phyloP scores from a whole-genome alignment of 1,140 invertebrate genomes.

The Sesamia nonagrioides region DNA sequence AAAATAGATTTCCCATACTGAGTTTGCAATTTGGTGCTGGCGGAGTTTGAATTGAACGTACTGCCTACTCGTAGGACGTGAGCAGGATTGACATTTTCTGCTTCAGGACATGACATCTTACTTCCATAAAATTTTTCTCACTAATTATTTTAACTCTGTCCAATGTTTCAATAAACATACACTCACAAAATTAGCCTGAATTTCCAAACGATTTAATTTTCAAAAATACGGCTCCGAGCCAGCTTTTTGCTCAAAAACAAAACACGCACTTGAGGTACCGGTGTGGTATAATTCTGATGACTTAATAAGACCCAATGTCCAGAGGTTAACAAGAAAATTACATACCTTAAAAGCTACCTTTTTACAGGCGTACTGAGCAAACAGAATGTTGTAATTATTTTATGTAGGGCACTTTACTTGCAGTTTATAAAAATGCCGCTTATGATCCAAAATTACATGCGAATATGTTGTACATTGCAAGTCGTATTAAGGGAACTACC shows the following conservation, averaged over 20 bases:
- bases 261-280: conserved; percentile 50
- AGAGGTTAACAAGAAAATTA: conserved; percentile 68
- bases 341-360: conserved; percentile 57
- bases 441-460: conserved; percentile 66
- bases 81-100: no score
- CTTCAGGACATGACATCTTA: no score
- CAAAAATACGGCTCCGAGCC: conserved; percentile 29
- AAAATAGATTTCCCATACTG: no score
- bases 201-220: conserved; percentile 35
- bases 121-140: no score
- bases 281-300: conserved; percentile 69
- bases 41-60: no score
- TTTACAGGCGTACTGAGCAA: conserved; percentile 56
- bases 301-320: conserved; percentile 71
- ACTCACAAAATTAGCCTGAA: not conserved
- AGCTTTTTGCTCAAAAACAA: conserved; percentile 47
- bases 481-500: not conserved
- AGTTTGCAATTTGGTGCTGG: no score
- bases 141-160: not conserved
- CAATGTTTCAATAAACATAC: conserved; percentile 28
- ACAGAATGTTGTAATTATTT: conserved; percentile 70
- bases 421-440: conserved; percentile 62
- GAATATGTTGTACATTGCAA: conserved; percentile 48
- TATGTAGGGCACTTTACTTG: conserved; percentile 68
- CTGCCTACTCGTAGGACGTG: no score